Evolutionary conservation across 1,140 invertebrate genomes (phyloP).

Genomic region (Anoplophora glabripennis): DNA sequence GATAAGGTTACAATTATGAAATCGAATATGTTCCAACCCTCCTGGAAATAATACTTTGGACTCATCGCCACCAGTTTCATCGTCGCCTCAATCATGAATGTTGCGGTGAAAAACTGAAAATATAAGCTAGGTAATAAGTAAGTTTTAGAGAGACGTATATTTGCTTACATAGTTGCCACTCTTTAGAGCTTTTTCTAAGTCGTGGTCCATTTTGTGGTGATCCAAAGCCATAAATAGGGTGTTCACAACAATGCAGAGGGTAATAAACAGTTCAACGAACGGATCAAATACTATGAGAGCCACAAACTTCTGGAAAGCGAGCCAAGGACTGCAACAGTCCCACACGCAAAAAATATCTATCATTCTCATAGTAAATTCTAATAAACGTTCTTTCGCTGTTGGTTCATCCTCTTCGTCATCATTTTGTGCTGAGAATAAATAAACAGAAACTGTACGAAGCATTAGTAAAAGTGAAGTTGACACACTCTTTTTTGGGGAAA

Average conservation of each 20-base stretch:
- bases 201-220: constrained; percentile 89
- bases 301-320: constrained; percentile 87
- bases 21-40: constrained; percentile 99
- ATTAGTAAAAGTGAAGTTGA: constrained; percentile 64
- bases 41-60: constrained; percentile 96
- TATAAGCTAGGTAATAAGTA: constrained; percentile 3
- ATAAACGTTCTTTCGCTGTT: constrained; percentile 80
- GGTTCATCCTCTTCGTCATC: constrained; percentile 83
- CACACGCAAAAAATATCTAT: constrained; percentile 95
- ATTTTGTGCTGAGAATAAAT: constrained; percentile 84
- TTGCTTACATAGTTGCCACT: constrained; percentile 91
- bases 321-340: constrained; percentile 92
- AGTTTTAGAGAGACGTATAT: constrained; percentile 3
- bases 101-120: constrained; percentile 94
- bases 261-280: constrained; percentile 97
- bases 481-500: constrained; percentile 64
- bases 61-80: constrained; percentile 96
- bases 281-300: constrained; percentile 93
- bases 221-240: constrained; percentile 98
- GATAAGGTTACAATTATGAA: constrained; percentile 97
- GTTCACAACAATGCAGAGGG: constrained; percentile 96
- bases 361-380: constrained; percentile 70
- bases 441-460: constrained; percentile 80
- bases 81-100: constrained; percentile 94
- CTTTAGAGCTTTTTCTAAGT: constrained; percentile 80